Evolutionary conservation across 2,888 invertebrate species (phyloP).

Genomic region (Malthinus seriepunctatus): DNA sequence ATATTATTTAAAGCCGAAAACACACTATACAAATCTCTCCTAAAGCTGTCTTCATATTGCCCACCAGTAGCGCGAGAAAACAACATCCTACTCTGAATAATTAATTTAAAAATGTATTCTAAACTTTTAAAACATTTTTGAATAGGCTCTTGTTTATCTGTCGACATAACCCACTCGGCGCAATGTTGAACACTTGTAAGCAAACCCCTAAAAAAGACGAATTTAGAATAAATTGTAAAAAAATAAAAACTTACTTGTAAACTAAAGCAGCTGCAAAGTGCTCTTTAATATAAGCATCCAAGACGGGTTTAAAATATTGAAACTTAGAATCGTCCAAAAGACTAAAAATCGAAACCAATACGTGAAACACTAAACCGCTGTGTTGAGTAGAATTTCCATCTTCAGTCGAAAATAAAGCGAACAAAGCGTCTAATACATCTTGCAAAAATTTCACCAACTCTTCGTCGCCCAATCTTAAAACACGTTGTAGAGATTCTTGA

Average conservation of each 20-base stretch:
- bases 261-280: conserved; percentile 95
- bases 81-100: conserved; percentile 83
- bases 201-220: conserved; percentile 65
- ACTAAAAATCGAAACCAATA: conserved; percentile 89
- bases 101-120: conserved; percentile 90
- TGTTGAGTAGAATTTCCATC: conserved; percentile 88
- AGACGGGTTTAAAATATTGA: conserved; percentile 91
- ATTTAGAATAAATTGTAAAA: neutral
- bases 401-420: conserved; percentile 91
- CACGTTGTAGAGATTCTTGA: conserved; percentile 80
- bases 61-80: conserved; percentile 87
- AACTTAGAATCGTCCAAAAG: conserved; percentile 88
- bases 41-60: conserved; percentile 86
- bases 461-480: conserved; percentile 82
- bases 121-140: conserved; percentile 88
- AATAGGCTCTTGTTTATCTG: conserved; percentile 87
- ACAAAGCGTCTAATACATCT: conserved; percentile 91
- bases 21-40: conserved; percentile 78
- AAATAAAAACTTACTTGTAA: conserved; percentile 71
- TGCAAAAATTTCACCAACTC: conserved; percentile 94
- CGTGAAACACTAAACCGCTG: conserved; percentile 90
- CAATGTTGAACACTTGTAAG: conserved; percentile 88
- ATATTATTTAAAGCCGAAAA: conserved; percentile 79
- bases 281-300: conserved; percentile 91
- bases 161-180: conserved; percentile 83